Evolutionary conservation across 64 coral and sea anemone species (phyloP).

Genomic region (Orbicella faveolata): DNA sequence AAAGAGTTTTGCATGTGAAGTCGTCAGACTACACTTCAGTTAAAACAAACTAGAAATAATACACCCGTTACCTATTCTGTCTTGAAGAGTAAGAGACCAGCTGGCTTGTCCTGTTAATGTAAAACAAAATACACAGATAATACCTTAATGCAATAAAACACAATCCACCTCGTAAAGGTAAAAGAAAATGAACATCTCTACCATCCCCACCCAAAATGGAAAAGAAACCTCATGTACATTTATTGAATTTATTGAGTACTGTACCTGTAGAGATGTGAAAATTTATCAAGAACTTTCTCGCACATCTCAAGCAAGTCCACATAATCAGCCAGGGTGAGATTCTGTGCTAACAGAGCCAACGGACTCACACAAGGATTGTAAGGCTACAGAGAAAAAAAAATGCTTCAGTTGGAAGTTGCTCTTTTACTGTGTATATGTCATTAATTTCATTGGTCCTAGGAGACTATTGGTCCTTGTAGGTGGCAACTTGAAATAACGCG

Average conservation of each 20-base stretch:
- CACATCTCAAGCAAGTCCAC: slow-evolving; percentile 43
- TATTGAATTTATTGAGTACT: too few relatives aligned
- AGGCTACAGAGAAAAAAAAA: not conserved
- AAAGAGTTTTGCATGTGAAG: too few relatives aligned
- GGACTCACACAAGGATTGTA: slow-evolving; percentile 36
- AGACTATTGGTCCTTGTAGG: too few relatives aligned
- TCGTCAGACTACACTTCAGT: too few relatives aligned
- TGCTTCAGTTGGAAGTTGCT: not conserved
- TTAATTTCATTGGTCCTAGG: too few relatives aligned
- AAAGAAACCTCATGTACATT: too few relatives aligned
- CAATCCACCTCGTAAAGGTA: not conserved
- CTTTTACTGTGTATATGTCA: not conserved
- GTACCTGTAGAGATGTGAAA: slow-evolving; percentile 23
- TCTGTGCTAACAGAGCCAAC: slow-evolving; percentile 26
- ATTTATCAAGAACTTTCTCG: slow-evolving; percentile 34
- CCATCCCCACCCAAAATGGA: too few relatives aligned
- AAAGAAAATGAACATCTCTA: not conserved
- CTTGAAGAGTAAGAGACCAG: slow-evolving; percentile 17
- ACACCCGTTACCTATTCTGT: not conserved
- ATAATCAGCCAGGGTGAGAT: slow-evolving; percentile 40
- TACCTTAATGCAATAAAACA: not conserved
- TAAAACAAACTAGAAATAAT: not conserved
- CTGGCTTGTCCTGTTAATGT: slow-evolving; percentile 19
- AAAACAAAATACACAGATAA: not conserved
- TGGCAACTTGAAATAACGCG: too few relatives aligned